These are phyloP conservation scores for Sarotherodon lohbergeri DNA, from an alignment of 2,113 vertebrate genomes.

Conservation along the genomic window DNA sequence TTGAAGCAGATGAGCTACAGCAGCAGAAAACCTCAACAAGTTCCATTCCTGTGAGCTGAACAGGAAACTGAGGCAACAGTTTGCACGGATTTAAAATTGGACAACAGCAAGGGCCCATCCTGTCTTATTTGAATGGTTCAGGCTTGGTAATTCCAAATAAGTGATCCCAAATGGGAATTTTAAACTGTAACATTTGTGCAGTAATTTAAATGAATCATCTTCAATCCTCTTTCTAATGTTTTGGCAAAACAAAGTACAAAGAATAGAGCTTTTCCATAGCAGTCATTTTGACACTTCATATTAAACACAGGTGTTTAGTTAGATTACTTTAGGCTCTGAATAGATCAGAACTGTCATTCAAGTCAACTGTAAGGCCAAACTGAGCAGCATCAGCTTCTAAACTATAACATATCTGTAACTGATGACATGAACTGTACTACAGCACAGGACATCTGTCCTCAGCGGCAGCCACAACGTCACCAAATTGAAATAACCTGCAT, in stretches of 20 bases:
- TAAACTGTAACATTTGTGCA: neutral
- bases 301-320: neutral
- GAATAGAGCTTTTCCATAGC: neutral
- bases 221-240: conserved; percentile 71
- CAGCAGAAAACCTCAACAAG: neutral
- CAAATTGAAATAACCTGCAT: neutral
- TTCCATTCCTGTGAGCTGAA: neutral
- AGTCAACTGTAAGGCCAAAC: neutral
- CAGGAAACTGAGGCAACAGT: neutral
- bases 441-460: neutral
- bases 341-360: neutral
- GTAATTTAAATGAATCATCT: neutral
- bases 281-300: neutral
- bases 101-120: neutral
- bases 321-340: neutral
- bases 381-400: neutral
- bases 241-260: neutral
- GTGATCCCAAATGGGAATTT: neutral
- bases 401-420: neutral
- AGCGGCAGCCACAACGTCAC: neutral
- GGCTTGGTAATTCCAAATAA: neutral
- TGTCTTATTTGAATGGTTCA: neutral
- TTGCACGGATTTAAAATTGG: neutral
- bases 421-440: neutral
- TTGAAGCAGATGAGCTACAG: neutral